Evolutionary conservation across 2,113 vertebrate species (phyloP).

Genomic region (Amazona guildingii): DNA sequence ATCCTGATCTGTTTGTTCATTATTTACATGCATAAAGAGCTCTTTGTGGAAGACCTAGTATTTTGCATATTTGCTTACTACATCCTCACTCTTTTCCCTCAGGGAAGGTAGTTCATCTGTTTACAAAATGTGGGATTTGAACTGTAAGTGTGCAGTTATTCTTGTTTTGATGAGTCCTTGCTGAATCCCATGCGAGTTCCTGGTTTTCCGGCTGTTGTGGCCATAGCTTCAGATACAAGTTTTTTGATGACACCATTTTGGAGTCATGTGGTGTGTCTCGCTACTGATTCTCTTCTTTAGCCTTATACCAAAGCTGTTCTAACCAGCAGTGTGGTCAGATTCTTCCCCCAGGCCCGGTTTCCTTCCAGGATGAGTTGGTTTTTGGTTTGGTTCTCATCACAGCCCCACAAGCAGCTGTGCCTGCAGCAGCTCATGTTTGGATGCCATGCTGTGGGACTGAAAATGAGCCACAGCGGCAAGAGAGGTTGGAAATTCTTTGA

Average conservation of each 20-base stretch:
- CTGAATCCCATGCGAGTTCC: not conserved
- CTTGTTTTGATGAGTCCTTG: not conserved
- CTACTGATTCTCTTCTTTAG: not conserved
- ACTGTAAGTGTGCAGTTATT: not conserved
- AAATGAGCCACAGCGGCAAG: not conserved
- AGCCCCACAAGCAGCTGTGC: not conserved
- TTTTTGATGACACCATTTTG: not conserved
- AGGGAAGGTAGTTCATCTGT: not conserved
- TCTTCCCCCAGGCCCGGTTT: not conserved
- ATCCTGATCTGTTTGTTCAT: not conserved
- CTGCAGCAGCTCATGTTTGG: not conserved
- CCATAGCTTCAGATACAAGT: not conserved
- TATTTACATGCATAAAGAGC: not conserved
- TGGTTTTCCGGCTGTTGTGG: not conserved
- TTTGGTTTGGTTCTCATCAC: not conserved
- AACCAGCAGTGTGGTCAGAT: not conserved
- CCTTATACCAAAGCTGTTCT: not conserved
- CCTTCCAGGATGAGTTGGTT: not conserved
- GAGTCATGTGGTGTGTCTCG: not conserved
- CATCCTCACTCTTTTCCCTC: not conserved
- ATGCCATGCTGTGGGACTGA: not conserved
- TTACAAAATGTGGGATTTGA: not conserved
- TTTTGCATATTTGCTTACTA: not conserved
- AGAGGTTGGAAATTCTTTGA: not conserved
- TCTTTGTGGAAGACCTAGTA: not conserved